phyloP scores from a whole-genome alignment of 2,797 vertebrate genomes.

The Podargus strigoides region DNA sequence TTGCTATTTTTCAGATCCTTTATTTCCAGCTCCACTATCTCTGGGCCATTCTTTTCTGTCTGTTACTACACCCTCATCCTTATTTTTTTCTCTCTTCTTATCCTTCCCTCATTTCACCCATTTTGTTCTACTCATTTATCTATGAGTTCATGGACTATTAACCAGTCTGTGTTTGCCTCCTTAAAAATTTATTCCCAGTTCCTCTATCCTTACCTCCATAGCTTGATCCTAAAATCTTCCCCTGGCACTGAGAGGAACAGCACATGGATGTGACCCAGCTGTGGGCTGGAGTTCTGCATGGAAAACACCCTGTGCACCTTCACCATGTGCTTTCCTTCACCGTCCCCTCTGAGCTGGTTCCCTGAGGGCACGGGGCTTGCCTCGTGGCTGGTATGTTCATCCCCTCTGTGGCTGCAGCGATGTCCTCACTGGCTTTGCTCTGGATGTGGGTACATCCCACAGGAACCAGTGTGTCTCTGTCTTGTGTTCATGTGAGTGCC shows the following conservation, averaged over 20 bases:
- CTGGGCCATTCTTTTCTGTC: background rate
- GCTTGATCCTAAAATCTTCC: background rate
- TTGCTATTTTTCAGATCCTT: background rate
- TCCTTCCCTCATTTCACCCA: background rate
- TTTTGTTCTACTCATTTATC: background rate
- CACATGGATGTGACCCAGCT: background rate
- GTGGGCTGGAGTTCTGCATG: background rate
- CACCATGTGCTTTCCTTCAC: fast-evolving
- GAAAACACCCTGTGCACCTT: background rate
- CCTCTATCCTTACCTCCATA: background rate
- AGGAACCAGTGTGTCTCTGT: background rate
- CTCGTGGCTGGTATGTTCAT: background rate
- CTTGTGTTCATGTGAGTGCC: fast-evolving
- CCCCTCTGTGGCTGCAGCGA: background rate
- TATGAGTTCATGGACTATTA: background rate
- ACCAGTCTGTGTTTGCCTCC: background rate
- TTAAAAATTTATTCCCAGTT: background rate
- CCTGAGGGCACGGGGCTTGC: background rate
- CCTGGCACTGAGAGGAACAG: background rate
- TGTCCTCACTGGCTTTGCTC: background rate
- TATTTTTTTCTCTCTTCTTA: background rate
- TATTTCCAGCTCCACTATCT: background rate
- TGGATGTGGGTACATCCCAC: background rate
- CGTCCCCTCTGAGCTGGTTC: background rate
- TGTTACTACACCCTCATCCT: background rate